Evolutionary conservation across 92 coral and sea anemone species (phyloP).

Genomic region (Zoanthus gigantus): DNA sequence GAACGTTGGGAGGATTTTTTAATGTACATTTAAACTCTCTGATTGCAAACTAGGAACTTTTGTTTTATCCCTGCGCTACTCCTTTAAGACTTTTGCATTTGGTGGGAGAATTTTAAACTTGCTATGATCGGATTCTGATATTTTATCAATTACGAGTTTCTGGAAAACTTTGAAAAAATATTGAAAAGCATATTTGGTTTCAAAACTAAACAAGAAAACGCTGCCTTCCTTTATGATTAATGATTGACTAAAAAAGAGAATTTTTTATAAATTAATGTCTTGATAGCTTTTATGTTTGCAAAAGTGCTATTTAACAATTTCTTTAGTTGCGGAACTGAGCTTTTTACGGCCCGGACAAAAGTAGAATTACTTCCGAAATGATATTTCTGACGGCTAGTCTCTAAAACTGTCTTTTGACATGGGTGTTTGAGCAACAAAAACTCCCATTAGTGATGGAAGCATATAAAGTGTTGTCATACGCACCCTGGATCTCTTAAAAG

Average conservation of each 20-base stretch:
- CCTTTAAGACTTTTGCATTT: too few relatives aligned
- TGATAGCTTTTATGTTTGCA: background rate
- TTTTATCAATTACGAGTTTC: too few relatives aligned
- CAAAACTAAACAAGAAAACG: background rate
- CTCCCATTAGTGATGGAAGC: background rate
- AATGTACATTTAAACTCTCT: too few relatives aligned
- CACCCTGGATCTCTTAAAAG: background rate
- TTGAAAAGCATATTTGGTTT: background rate
- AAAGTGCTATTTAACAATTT: slow-evolving; percentile 1
- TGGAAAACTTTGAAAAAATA: too few relatives aligned
- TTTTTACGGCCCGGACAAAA: background rate
- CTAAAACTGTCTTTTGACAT: background rate
- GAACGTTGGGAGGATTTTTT: too few relatives aligned
- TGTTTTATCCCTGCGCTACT: too few relatives aligned
- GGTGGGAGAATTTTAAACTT: too few relatives aligned
- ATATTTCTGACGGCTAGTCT: background rate
- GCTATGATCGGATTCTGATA: too few relatives aligned
- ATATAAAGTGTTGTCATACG: background rate
- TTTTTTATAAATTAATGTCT: background rate
- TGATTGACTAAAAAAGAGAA: background rate
- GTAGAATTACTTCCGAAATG: background rate
- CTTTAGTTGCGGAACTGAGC: background rate
- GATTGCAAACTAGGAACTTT: too few relatives aligned
- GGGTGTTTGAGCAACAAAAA: background rate
- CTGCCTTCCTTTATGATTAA: background rate